These are phyloP conservation scores for Circaetus cinerascens DNA, from an alignment of 2,113 vertebrate species.

Conservation along the genomic window DNA sequence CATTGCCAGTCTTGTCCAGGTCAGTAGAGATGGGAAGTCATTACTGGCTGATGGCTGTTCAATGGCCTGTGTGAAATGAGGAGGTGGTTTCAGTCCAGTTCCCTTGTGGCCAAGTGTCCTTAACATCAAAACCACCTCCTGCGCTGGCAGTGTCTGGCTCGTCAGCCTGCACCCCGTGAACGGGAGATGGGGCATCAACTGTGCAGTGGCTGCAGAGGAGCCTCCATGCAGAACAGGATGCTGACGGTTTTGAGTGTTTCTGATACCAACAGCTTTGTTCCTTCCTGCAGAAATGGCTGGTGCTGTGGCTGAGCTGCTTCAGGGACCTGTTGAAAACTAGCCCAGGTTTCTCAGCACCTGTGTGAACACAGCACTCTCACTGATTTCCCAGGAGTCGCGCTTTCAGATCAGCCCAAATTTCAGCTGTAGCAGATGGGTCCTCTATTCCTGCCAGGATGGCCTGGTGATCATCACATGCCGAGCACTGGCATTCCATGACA, in stretches of 20 bases:
- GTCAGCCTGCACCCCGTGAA: background rate
- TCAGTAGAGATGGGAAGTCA: background rate
- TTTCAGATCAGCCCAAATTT: background rate
- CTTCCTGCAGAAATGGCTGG: background rate
- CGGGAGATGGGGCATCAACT: background rate
- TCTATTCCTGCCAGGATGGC: background rate
- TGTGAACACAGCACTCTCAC: background rate
- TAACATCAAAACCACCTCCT: background rate
- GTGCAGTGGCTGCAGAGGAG: too few species aligned
- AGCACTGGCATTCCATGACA: background rate
- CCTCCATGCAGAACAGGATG: background rate
- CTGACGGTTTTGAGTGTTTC: background rate
- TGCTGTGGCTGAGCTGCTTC: background rate
- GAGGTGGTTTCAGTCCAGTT: background rate
- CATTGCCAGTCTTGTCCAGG: background rate
- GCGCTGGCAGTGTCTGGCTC: background rate
- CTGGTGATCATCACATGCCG: background rate
- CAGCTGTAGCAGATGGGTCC: background rate
- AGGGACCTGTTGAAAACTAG: background rate
- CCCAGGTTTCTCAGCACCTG: fast-evolving
- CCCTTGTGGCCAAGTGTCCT: background rate
- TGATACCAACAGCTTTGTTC: background rate
- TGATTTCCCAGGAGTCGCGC: background rate
- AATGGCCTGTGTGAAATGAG: background rate
- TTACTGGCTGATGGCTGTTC: background rate